phyloP scores from a whole-genome alignment of 2,888 invertebrate species.

The Allygus modestus region DNA sequence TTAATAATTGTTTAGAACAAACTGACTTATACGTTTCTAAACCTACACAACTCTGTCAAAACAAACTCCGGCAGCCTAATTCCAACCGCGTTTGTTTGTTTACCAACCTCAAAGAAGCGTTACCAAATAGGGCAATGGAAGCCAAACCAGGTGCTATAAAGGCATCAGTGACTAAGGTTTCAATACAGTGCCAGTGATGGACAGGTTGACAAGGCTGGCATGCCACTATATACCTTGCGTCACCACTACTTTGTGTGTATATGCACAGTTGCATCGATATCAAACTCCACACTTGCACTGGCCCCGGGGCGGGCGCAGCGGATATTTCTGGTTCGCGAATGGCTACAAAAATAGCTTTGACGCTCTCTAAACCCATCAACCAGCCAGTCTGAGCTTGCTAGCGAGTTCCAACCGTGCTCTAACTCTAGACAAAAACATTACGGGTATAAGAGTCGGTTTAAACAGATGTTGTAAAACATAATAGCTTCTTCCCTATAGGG shows the following conservation, averaged over 20 bases:
- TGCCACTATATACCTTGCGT: not conserved
- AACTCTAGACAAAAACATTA: not conserved
- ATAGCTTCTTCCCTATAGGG: too few relatives aligned
- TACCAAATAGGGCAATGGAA: not conserved
- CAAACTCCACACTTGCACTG: not conserved
- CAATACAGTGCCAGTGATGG: not conserved
- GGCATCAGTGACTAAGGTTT: conserved; percentile 1
- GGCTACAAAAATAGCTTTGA: conserved; percentile 7
- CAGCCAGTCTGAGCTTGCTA: not conserved
- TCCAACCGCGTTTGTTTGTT: not conserved
- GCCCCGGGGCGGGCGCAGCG: conserved; percentile 8
- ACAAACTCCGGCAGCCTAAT: not conserved
- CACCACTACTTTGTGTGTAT: not conserved
- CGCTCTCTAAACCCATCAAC: not conserved
- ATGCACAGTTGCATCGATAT: not conserved
- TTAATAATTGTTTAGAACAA: too few relatives aligned
- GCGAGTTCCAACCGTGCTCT: not conserved
- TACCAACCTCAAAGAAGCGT: not conserved
- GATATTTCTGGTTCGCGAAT: conserved; percentile 21
- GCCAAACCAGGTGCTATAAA: conserved; percentile 1
- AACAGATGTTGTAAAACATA: not conserved
- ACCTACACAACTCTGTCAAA: too few relatives aligned
- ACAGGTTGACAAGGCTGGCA: not conserved
- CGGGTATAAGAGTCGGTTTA: too few relatives aligned
- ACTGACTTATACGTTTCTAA: too few relatives aligned